A percentile compares a stretch with the other conserved stretches of the same genome.
Evolutionary conservation across 2,888 invertebrate genomes (phyloP).

Genomic region (Micropterix aruncella): DNA sequence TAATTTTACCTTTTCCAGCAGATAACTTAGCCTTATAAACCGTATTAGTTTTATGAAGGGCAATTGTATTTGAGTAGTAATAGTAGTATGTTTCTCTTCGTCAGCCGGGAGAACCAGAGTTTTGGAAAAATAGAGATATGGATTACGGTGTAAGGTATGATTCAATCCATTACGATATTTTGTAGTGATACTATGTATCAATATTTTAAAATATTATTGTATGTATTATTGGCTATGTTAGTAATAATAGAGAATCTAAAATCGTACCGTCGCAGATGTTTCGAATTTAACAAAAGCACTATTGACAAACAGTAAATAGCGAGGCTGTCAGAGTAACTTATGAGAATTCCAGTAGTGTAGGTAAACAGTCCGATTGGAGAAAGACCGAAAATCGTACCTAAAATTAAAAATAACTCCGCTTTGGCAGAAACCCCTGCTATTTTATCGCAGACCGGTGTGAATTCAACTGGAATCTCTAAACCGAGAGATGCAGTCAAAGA

Average conservation of each 20-base stretch:
- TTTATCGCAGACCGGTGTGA: slow-evolving; percentile 10
- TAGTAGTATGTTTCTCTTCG: no score
- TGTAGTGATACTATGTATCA: no score
- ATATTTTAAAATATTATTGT: no score
- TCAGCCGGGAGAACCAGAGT: no score
- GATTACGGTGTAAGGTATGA: no score
- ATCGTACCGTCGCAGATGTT: slow-evolving; percentile 36
- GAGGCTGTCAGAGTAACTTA: slow-evolving; percentile 24
- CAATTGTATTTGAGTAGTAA: no score
- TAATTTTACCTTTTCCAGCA: no score
- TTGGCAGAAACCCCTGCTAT: slow-evolving; percentile 1
- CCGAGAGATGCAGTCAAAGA: slow-evolving; percentile 88
- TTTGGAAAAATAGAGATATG: no score
- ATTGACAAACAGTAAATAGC: slow-evolving; percentile 34
- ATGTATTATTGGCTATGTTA: slow-evolving; percentile 34
- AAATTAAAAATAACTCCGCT: background rate
- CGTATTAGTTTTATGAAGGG: no score
- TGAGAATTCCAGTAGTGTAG: slow-evolving; percentile 7
- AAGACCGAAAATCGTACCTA: background rate
- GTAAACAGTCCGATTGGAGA: slow-evolving; percentile 1
- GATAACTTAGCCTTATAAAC: no score
- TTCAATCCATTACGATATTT: no score
- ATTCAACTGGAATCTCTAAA: slow-evolving; percentile 63
- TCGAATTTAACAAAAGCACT: slow-evolving; percentile 35
- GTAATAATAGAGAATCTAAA: slow-evolving; percentile 31